phyloP scores from a whole-genome alignment of 2,113 vertebrate species.

The Taxidea taxus region DNA sequence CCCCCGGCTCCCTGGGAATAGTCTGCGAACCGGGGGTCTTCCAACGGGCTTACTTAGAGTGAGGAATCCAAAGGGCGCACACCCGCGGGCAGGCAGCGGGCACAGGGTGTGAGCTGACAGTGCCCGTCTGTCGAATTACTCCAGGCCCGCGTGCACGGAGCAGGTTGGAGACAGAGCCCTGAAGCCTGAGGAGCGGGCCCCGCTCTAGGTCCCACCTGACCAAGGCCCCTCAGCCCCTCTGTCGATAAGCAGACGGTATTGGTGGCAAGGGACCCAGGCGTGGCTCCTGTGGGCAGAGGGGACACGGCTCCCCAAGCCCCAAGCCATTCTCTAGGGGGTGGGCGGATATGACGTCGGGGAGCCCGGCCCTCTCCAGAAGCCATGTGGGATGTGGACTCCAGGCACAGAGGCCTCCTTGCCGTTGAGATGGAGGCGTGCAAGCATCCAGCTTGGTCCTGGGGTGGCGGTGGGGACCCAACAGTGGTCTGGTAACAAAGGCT shows the following conservation, averaged over 20 bases:
- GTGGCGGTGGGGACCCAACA: no score
- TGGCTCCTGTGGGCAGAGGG: no score
- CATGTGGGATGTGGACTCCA: accelerated
- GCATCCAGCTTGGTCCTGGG: no score
- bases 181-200: accelerated
- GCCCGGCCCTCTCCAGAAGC: neutral
- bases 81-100: conserved; percentile 83
- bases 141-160: conserved; percentile 83
- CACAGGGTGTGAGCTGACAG: conserved; percentile 80
- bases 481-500: neutral
- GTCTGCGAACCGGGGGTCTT: conserved; percentile 82
- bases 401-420: neutral
- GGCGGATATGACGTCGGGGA: neutral
- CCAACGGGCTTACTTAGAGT: conserved; percentile 86
- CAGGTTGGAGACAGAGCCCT: neutral
- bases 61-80: conserved; percentile 85
- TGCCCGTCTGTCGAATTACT: conserved; percentile 78
- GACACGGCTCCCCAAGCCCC: neutral
- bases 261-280: neutral
- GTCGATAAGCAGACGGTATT: neutral
- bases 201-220: neutral
- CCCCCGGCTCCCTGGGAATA: conserved; percentile 66
- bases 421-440: accelerated
- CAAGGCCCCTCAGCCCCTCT: neutral
- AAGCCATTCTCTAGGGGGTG: neutral